phyloP scores from a whole-genome alignment of 1,140 invertebrate species.

The Antheraea mylitta region DNA sequence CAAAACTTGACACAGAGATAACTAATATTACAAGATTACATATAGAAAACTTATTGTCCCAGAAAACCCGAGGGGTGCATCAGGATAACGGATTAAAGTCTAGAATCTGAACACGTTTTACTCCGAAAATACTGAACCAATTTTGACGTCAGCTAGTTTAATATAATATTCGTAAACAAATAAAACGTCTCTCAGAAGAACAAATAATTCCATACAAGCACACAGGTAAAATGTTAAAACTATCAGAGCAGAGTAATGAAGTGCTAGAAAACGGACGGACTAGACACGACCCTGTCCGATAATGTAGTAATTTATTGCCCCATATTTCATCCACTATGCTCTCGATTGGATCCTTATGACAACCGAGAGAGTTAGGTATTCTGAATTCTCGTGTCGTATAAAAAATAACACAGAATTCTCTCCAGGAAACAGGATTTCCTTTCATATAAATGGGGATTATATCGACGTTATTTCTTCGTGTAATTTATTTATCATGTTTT shows the following conservation, averaged over 20 bases:
- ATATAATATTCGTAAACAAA: neutral
- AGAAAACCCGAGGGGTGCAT: too few relatives aligned
- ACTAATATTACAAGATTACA: too few relatives aligned
- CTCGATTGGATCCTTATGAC: constrained; percentile 40
- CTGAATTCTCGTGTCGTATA: constrained; percentile 15
- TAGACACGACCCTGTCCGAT: constrained; percentile 43
- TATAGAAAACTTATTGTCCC: too few relatives aligned
- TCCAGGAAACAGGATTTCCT: neutral
- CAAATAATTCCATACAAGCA: neutral
- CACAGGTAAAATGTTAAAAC: constrained; percentile 8
- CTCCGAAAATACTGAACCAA: too few relatives aligned
- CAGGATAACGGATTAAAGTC: too few relatives aligned
- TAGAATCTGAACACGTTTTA: too few relatives aligned
- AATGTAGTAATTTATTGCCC: constrained; percentile 53
- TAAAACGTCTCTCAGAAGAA: neutral
- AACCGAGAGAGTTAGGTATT: constrained; percentile 7
- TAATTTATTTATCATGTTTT: constrained; percentile 4
- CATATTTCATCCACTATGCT: constrained; percentile 44
- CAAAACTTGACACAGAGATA: too few relatives aligned
- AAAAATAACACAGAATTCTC: constrained; percentile 6
- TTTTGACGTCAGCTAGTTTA: too few relatives aligned
- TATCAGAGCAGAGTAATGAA: constrained; percentile 23
- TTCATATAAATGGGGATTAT: neutral
- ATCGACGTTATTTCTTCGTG: neutral
- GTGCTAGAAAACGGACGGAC: constrained; percentile 19